These are phyloP conservation scores for Muscina levida DNA, from an alignment of 2,888 invertebrate species.

Conservation along the genomic window DNA sequence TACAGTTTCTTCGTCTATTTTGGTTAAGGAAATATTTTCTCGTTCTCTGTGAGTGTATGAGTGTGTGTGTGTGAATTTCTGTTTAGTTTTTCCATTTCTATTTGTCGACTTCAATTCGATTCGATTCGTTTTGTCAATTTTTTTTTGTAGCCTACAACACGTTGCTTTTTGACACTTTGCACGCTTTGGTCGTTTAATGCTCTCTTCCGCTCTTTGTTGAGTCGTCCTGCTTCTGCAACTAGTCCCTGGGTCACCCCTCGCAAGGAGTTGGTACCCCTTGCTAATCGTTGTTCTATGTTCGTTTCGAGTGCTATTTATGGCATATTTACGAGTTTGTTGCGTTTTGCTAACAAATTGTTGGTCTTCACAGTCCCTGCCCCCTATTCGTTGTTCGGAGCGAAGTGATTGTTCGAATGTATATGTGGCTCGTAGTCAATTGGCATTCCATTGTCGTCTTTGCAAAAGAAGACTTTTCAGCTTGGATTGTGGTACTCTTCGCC, in stretches of 20 bases:
- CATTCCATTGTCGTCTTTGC: constrained; percentile 53
- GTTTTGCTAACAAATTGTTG: constrained; percentile 46
- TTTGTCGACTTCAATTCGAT: constrained; percentile 7
- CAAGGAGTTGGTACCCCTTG: neutral
- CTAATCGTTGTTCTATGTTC: constrained; percentile 38
- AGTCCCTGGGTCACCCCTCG: too few species aligned
- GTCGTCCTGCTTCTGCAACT: too few species aligned
- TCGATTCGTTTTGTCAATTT: constrained; percentile 39
- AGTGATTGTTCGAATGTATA: constrained; percentile 5
- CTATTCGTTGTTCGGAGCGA: neutral
- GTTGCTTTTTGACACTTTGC: constrained; percentile 54
- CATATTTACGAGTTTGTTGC: constrained; percentile 61
- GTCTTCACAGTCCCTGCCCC: constrained; percentile 31
- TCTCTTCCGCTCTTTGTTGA: constrained; percentile 16
- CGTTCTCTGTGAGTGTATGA: constrained; percentile 18
- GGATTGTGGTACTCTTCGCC: constrained; percentile 8
- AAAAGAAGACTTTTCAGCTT: constrained; percentile 33
- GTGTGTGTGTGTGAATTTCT: neutral
- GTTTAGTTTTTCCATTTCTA: constrained; percentile 3
- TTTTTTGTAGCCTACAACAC: constrained; percentile 50
- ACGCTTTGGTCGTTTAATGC: constrained; percentile 55
- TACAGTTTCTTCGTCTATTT: constrained; percentile 35
- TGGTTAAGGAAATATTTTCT: constrained; percentile 57
- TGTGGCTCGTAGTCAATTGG: constrained; percentile 48
- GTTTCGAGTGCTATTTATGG: constrained; percentile 59